Base-by-base conservation (phyloP, 2,797 vertebrate species). In the Siniperca undulata region DNA sequence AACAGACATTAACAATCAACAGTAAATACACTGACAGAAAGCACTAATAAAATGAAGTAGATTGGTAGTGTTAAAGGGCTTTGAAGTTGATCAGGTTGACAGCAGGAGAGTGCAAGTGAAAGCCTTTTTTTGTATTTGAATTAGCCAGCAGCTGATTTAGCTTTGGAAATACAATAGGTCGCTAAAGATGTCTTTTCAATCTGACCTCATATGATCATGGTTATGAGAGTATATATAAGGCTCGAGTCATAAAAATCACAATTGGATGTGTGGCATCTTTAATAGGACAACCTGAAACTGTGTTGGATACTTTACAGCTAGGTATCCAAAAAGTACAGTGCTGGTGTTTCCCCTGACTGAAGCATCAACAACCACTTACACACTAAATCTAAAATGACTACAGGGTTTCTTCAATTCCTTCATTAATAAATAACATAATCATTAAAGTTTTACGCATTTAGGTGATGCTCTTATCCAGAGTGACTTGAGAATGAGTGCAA, bases 361-460 rank as follows among this genome's bases (percentile, higher is more conserved):
- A 34, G 67, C 70, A 70, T 70, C 24, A 40, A 42, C 68, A 82
- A 20, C 46, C 61, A 55, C 48, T 64, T 69, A 66, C 71, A 72
- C 40, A 52, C 70, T 69, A 80, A 70, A 81, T 75, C 67, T 74
- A 48, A 85, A 83, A 69, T 64, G 44, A 72, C 70, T 76, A 84
- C 24, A 13, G 61, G 59, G 46, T 56, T 66, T 91, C 77, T 88
- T 87, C 70, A 78, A 73, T 91, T 77, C 52, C 80, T 76, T 88
- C 90, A 88, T 92, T 70, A 91, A 91, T 88, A 86, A 89, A 46
- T 87, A 81, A 92, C 6, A 3, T 20, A 9, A 58, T 65, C 70
- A 88, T 91, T 84, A 91, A 89, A 86, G 59, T 86, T 90, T 78
- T 3, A 93, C 12, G 46, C 70, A 24, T 64, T 66, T 38, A 86